Conservation (phyloP, 2,888 invertebrate species). For the Gastrophysa polygoni region DNA sequence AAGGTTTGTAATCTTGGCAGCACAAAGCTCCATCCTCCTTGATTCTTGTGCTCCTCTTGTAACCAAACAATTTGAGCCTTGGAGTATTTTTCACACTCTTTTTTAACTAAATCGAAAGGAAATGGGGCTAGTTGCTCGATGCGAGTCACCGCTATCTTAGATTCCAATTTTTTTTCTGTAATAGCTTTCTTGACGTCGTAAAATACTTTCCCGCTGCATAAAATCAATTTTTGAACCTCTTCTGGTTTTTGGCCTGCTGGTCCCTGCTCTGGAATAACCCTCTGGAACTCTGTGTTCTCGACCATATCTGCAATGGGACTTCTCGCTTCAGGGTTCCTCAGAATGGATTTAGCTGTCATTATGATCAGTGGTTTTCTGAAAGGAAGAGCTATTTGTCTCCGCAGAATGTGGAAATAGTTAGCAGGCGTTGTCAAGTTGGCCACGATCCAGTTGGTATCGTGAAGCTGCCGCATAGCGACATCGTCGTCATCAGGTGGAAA, state of each 20-base stretch:
- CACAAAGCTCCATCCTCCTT: slow-evolving; percentile 89
- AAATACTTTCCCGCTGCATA: slow-evolving; percentile 92
- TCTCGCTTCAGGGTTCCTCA: slow-evolving; percentile 91
- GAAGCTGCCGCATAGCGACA: slow-evolving; percentile 89
- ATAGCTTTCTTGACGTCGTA: slow-evolving; percentile 85
- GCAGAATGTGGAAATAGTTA: slow-evolving; percentile 93
- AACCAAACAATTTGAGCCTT: slow-evolving; percentile 85
- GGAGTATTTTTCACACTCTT: slow-evolving; percentile 82
- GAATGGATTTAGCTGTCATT: slow-evolving; percentile 95
- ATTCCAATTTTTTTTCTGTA: slow-evolving; percentile 70
- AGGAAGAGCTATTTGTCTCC: slow-evolving; percentile 92
- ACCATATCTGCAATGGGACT: slow-evolving; percentile 93
- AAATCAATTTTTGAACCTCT: slow-evolving; percentile 78
- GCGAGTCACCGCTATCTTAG: slow-evolving; percentile 78
- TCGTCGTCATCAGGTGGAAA: slow-evolving; percentile 85
- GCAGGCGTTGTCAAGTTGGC: slow-evolving; percentile 96
- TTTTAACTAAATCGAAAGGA: slow-evolving; percentile 88
- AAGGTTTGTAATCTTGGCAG: slow-evolving; percentile 86
- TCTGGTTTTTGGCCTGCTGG: slow-evolving; percentile 65
- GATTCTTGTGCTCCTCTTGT: slow-evolving; percentile 96
- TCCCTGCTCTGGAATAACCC: slow-evolving; percentile 82
- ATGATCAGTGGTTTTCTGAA: slow-evolving; percentile 96
- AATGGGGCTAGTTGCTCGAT: slow-evolving; percentile 93
- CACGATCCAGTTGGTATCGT: slow-evolving; percentile 96
- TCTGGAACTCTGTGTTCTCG: slow-evolving; percentile 77